phyloP scores from a whole-genome alignment of 2,113 vertebrate species.

The Stictonetta naevosa region DNA sequence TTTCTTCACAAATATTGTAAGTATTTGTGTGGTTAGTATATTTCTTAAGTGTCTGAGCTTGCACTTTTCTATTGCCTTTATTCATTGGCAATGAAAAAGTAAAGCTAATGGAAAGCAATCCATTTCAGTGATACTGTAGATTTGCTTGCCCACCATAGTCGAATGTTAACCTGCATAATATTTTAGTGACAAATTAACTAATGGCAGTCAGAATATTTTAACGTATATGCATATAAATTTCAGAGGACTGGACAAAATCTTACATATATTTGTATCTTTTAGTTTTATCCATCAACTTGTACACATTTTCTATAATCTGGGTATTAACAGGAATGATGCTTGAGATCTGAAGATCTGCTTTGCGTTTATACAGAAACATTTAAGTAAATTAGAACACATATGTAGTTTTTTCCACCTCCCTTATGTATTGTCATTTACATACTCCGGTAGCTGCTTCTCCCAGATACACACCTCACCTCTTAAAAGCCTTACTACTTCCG shows the following conservation, averaged over 20 bases:
- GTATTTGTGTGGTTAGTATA: conserved; percentile 1
- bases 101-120: conserved; percentile 30
- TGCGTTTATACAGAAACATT: not conserved
- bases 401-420: not conserved
- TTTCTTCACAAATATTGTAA: conserved; percentile 32
- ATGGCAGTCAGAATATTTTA: not conserved
- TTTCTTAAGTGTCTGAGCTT: conserved; percentile 16
- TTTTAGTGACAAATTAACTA: conserved; percentile 12
- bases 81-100: conserved; percentile 34
- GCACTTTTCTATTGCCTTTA: conserved; percentile 35
- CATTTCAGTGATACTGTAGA: not conserved
- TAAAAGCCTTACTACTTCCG: not conserved
- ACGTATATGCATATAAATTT: not conserved
- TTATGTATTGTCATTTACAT: not conserved
- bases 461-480: not conserved
- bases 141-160: conserved; percentile 3
- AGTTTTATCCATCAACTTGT: not conserved
- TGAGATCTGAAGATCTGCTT: not conserved
- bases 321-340: not conserved
- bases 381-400: not conserved
- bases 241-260: not conserved
- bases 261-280: not conserved
- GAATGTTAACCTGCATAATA: conserved; percentile 2
- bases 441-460: not conserved
- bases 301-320: not conserved